Evolutionary conservation across 2,797 vertebrate species (phyloP).

Genomic region (Anguilla anguilla): DNA sequence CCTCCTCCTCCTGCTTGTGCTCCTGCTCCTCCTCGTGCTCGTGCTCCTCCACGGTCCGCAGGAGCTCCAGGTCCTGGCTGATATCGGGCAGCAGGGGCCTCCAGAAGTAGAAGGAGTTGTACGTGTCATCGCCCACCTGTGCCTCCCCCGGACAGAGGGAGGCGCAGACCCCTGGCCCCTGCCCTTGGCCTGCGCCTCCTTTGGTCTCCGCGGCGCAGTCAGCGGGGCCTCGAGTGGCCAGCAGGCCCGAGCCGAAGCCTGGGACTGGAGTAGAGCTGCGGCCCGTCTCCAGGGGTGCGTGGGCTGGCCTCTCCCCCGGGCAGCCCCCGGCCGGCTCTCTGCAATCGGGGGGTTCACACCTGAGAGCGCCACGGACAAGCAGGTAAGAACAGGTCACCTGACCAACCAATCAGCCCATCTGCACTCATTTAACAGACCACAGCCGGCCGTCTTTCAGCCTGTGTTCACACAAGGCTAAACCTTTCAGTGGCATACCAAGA

Average conservation of each 20-base stretch:
- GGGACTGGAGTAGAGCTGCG: conserved; percentile 65
- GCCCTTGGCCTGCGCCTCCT: conserved; percentile 31
- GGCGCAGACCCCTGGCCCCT: conserved; percentile 31
- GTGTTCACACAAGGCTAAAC: neutral
- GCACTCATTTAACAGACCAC: neutral
- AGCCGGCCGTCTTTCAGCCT: neutral
- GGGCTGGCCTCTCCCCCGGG: conserved; percentile 49
- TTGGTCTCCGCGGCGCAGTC: conserved; percentile 31
- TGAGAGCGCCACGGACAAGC: neutral
- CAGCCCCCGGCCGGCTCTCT: conserved; percentile 47
- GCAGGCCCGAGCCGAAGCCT: conserved; percentile 44
- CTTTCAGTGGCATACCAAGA: neutral
- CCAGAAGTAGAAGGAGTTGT: conserved; percentile 87
- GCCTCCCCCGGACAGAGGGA: conserved; percentile 54
- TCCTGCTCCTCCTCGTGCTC: too few species aligned
- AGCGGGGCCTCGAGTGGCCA: conserved; percentile 51
- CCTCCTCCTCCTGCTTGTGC: conserved; percentile 28
- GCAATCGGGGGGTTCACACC: conserved; percentile 64
- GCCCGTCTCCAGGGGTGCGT: conserved; percentile 63
- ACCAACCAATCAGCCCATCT: neutral
- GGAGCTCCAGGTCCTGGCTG: conserved; percentile 81
- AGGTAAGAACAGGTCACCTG: neutral
- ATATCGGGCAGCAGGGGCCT: conserved; percentile 85
- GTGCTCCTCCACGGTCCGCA: conserved; percentile 59
- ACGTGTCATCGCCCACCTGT: conserved; percentile 70